Base-by-base conservation (phyloP, 2,797 vertebrate species). In the Neosilurus mollespiculum region DNA sequence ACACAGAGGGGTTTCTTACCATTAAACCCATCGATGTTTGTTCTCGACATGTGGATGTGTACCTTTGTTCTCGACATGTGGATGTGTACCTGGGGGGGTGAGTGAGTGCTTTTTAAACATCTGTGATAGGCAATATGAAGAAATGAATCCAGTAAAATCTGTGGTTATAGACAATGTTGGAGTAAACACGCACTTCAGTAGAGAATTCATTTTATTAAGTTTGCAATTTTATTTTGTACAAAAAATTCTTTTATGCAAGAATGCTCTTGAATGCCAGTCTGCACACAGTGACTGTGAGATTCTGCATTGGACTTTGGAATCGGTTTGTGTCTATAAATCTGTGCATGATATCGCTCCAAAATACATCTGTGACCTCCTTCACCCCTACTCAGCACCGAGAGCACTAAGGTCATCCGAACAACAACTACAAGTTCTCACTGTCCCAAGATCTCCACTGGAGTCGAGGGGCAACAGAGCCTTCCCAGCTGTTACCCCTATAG, bases 1-100 rank as follows among this genome's bases (percentile, higher is more conserved):
- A 65, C 61, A 51, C 77, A 65, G 61, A 30, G 61, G 61, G 16
- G 77, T 59, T 77, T 77, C 43, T 53, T 65, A 65, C n/a, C 61
- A 78, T 65, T 9, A 65, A 22, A 30, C 43, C 43, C 53, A 30
- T 78, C 77, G 24, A 30, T 78, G 8, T 65, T 51, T 66, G 34
- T 22, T 37, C 53, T 49, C 12, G 54, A 34, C 14, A 16, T 15
- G 5, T 15, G 30, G 30, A 43, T 78, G 34, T 49, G 37, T 54
- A 49, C 24, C 59, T 16, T 51, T 66, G 34, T 22, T 37, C 53
- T 49, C 12, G 54, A 34, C 14, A 16, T 15, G 5, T 15, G 30
- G 30, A 43, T 78, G 34, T 49, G 37, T 54, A 49, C 24, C 59
- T 16, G n/a, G 30, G 30, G 64, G 14, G n/a, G 66, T 20, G 67